Evolutionary conservation across 1,140 invertebrate species (phyloP), one percentile per base, ranked within the genome.

Genomic region (Drosophila nannoptera): DNA sequence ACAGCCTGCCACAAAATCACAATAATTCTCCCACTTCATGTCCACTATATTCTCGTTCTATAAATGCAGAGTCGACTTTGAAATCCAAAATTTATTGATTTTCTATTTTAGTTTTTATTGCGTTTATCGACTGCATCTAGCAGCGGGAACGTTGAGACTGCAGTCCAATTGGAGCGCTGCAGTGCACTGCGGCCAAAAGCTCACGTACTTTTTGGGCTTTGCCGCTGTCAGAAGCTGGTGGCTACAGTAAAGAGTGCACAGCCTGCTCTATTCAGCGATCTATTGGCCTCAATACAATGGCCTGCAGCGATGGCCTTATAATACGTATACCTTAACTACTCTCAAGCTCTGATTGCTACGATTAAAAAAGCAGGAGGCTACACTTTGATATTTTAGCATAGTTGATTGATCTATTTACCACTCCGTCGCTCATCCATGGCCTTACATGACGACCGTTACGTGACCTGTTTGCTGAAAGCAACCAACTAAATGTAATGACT

Each of bases 21-120:
- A 88, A 73, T 87, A 88, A 64, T 88, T 88, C 50, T 88, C 87
- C 87, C 87, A 88, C 83, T 87, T 87, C 83, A 87, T 87, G 12
- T 29, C 36, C 11, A 4, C 5, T 60, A 5, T 8, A 5, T 40
- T 14, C 40, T 31, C 8, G 31, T 33, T 9, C 58, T 11, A 3
- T 54, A 66, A 66, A 64, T 64, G 62, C 62, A 53, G 22, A 11
- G 7, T 29, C 2, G 8, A 11, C 7, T 31, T 12, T 9, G 40
- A 31, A 64, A 32, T 31, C 14, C 52, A 45, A 45, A 16, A 48
- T 31, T 14, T 66, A 83, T 83, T 72, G 67, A 77, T 81, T 83
- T 78, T 78, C 22, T 22, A 22, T 2, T 59, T 65, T 54, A 12
- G 5, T 16, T 22, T 69, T 52, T 16, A 14, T 8, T 55, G 49